Evolutionary conservation across 2,888 invertebrate genomes (phyloP).

Genomic region (Phalangium opilio): DNA sequence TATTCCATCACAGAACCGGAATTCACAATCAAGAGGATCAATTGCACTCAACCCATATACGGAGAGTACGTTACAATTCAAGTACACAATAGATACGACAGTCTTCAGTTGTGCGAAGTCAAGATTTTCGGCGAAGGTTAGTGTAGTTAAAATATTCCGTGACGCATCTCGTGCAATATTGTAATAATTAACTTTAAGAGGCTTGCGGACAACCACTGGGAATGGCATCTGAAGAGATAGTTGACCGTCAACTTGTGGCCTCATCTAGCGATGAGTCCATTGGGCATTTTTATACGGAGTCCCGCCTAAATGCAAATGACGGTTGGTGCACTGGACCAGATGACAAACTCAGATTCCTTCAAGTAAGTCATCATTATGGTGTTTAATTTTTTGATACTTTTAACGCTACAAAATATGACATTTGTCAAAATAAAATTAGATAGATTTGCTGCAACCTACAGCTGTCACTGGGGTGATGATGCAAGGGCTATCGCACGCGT

Average conservation of each 20-base stretch:
- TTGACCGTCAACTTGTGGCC: conserved; percentile 21
- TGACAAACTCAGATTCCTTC: conserved; percentile 19
- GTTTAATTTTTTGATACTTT: too few species aligned
- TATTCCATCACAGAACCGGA: conserved; percentile 21
- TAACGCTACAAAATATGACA: too few species aligned
- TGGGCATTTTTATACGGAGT: conserved; percentile 19
- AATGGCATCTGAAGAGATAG: conserved; percentile 25
- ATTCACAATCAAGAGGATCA: conserved; percentile 17
- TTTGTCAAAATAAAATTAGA: conserved; percentile 6
- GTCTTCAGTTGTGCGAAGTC: conserved; percentile 23
- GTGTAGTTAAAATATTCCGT: too few species aligned
- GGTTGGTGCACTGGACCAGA: conserved; percentile 22
- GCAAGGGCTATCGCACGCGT: conserved; percentile 21
- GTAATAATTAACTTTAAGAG: too few species aligned
- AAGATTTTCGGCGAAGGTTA: conserved; percentile 22
- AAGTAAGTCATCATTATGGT: conserved; percentile 12
- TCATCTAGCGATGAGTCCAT: conserved; percentile 19
- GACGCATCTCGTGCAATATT: too few species aligned
- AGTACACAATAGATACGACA: conserved; percentile 22
- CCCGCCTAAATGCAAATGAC: conserved; percentile 20
- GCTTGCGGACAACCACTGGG: conserved; percentile 24
- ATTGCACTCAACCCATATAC: conserved; percentile 22
- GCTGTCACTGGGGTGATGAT: conserved; percentile 21
- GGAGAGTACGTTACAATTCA: conserved; percentile 23
- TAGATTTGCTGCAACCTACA: conserved; percentile 19